Conservation (phyloP, 1,140 invertebrate species). For the Saccostrea echinata region DNA sequence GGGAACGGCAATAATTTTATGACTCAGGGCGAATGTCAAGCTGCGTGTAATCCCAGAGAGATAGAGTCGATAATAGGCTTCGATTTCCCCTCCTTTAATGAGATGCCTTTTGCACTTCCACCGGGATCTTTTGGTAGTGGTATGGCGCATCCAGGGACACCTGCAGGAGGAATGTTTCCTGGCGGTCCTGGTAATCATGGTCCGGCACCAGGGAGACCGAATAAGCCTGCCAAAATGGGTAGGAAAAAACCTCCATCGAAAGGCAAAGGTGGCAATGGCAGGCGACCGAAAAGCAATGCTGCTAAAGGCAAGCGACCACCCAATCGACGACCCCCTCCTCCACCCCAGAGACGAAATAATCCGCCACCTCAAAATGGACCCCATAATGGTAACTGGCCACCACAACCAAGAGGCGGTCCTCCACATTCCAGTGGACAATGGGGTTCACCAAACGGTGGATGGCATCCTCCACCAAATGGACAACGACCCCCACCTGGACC, state of each 20-base stretch:
- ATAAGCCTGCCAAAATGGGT: background rate
- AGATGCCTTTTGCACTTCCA: conserved; percentile 24
- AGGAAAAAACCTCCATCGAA: background rate
- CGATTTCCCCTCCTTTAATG: conserved; percentile 3
- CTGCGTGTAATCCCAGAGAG: conserved; percentile 11
- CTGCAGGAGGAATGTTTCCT: background rate
- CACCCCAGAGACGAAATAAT: background rate
- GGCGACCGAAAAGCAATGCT: too few species aligned
- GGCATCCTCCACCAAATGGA: background rate
- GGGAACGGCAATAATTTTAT: conserved; percentile 63
- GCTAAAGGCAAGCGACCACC: background rate
- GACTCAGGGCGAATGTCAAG: conserved; percentile 54
- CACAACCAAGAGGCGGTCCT: background rate
- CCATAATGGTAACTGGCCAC: background rate
- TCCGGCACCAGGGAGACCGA: background rate
- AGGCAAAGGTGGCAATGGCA: background rate
- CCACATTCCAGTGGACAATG: background rate
- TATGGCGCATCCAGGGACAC: background rate
- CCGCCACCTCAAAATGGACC: background rate
- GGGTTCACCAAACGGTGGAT: background rate
- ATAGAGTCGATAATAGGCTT: conserved; percentile 3
- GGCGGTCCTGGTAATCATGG: background rate
- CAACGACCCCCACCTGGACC: background rate
- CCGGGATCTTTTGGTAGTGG: conserved; percentile 4
- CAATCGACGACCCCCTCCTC: background rate